These are phyloP conservation scores for Cosmopolites sordidus DNA, from an alignment of 2,888 invertebrate species.

Conservation along the genomic window DNA sequence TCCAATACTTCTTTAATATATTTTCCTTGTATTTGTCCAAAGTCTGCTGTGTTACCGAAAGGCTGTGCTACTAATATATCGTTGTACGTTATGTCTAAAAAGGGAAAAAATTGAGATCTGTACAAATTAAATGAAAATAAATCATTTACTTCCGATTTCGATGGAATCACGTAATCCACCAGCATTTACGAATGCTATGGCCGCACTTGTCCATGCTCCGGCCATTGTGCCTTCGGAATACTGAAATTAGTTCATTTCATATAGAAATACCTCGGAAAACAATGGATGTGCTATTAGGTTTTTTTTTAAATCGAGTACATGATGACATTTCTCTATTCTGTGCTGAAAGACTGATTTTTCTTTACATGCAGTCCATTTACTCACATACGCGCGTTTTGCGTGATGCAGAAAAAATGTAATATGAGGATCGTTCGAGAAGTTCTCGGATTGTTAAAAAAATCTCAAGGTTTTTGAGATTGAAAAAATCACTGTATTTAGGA, in stretches of 20 bases:
- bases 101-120: background rate
- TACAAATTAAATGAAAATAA: background rate
- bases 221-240: constrained; percentile 27
- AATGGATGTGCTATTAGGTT: no score
- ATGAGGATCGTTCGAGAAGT: no score
- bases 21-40: constrained; percentile 65
- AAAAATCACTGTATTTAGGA: no score
- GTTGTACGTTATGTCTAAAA: constrained; percentile 64
- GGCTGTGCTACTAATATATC: constrained; percentile 67
- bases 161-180: constrained; percentile 70
- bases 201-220: constrained; percentile 61
- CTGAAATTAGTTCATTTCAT: constrained; percentile 23
- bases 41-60: constrained; percentile 71
- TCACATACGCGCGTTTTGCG: no score
- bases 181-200: constrained; percentile 63
- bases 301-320: no score
- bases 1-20: constrained; percentile 62
- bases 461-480: no score
- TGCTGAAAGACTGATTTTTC: no score
- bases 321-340: background rate
- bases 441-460: no score
- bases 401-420: no score
- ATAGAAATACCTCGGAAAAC: no score
- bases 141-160: constrained; percentile 55
- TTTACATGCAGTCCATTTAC: no score